Conservation (phyloP, 2,113 vertebrate species). For the Cyanoliseus patagonus region DNA sequence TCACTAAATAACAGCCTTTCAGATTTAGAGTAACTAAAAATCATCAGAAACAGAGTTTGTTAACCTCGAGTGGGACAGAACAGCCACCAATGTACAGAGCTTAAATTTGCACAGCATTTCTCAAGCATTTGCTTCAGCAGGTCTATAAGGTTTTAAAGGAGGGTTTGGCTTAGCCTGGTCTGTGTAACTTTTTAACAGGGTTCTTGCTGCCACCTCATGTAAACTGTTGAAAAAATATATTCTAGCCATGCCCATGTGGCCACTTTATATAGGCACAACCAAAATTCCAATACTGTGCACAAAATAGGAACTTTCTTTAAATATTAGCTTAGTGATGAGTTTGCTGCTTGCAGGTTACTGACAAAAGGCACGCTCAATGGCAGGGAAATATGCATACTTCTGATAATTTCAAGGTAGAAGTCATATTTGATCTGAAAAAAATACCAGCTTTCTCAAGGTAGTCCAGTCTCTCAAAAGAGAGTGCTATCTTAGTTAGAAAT, state of each 20-base stretch:
- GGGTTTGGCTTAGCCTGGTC: neutral
- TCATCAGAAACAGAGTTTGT: neutral
- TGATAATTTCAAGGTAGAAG: neutral
- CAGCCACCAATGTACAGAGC: neutral
- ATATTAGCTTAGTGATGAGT: neutral
- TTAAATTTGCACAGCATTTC: neutral
- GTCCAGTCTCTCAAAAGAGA: neutral
- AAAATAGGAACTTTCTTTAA: neutral
- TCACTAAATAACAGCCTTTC: neutral
- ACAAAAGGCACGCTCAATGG: neutral
- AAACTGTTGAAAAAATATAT: neutral
- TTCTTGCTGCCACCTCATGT: neutral
- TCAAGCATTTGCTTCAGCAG: neutral
- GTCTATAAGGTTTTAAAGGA: neutral
- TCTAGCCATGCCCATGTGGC: rapidly evolving
- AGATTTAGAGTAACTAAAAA: neutral
- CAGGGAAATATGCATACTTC: neutral
- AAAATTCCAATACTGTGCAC: neutral
- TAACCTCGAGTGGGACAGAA: neutral
- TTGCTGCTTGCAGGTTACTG: neutral
- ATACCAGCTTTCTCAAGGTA: neutral
- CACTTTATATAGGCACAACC: neutral
- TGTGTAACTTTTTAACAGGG: neutral
- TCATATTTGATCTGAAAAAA: neutral
- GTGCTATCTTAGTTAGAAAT: neutral